Conservation (phyloP, 2,888 invertebrate genomes). For the Oligia fasciuncula region DNA sequence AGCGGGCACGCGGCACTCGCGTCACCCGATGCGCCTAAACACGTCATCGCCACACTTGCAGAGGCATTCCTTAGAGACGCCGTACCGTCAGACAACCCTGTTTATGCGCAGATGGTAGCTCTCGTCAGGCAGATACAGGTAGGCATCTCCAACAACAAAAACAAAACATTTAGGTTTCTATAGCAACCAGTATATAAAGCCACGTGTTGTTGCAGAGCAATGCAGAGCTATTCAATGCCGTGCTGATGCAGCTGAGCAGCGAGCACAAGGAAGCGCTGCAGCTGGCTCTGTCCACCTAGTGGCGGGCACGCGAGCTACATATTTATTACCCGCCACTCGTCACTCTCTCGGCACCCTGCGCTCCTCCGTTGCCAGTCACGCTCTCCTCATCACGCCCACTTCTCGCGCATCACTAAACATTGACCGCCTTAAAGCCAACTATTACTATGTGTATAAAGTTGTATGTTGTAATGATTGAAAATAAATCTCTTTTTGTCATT, state of each 20-base stretch:
- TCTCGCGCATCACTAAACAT: slow-evolving; percentile 60
- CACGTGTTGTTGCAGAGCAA: slow-evolving; percentile 91
- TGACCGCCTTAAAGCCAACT: slow-evolving; percentile 68
- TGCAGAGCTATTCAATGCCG: slow-evolving; percentile 94
- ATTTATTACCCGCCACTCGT: slow-evolving; percentile 54
- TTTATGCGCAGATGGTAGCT: slow-evolving; percentile 94
- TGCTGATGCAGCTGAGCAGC: slow-evolving; percentile 93
- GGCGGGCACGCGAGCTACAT: slow-evolving; percentile 36
- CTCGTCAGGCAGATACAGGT: slow-evolving; percentile 97
- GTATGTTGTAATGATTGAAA: slow-evolving; percentile 60
- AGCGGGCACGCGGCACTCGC: slow-evolving; percentile 96
- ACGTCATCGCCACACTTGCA: slow-evolving; percentile 96
- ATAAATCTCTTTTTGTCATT: slow-evolving; percentile 64
- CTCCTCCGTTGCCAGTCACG: slow-evolving; percentile 71
- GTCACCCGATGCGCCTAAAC: slow-evolving; percentile 96
- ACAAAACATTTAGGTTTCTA: not conserved
- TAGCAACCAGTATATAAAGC: not conserved
- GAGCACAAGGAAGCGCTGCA: slow-evolving; percentile 96
- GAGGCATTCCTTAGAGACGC: slow-evolving; percentile 97
- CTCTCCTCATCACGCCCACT: slow-evolving; percentile 67
- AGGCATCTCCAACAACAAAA: slow-evolving; percentile 41
- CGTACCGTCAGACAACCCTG: slow-evolving; percentile 93
- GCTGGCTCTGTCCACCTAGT: slow-evolving; percentile 91
- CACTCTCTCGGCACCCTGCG: slow-evolving; percentile 58
- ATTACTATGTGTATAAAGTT: slow-evolving; percentile 66